These are phyloP conservation scores for Myripristis murdjan DNA, from an alignment of 2,797 vertebrate species.

Conservation along the genomic window DNA sequence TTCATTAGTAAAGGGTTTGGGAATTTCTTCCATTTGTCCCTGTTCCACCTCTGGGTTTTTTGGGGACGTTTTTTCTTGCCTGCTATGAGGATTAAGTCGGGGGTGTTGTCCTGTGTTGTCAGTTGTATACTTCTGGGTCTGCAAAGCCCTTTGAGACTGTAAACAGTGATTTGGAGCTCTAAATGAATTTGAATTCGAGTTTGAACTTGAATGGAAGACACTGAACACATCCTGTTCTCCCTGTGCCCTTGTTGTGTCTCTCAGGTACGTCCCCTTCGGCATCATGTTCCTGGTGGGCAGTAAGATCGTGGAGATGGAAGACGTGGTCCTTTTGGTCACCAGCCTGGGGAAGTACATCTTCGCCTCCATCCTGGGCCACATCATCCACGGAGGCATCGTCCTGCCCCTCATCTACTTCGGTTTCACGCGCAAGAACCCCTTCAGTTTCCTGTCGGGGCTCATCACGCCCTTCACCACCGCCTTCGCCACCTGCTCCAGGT, in stretches of 20 bases:
- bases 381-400: constrained; percentile 95
- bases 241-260: constrained; percentile 5
- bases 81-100: too few species aligned
- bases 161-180: too few species aligned
- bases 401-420: constrained; percentile 96
- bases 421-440: constrained; percentile 94
- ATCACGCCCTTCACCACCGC: constrained; percentile 96
- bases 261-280: constrained; percentile 97
- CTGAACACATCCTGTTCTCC: too few species aligned
- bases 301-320: constrained; percentile 99
- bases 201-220: too few species aligned
- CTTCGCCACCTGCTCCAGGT: constrained; percentile 95
- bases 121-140: too few species aligned
- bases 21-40: too few species aligned
- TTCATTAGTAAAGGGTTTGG: too few species aligned
- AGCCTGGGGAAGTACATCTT: constrained; percentile 98
- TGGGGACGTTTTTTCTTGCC: too few species aligned
- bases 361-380: constrained; percentile 94
- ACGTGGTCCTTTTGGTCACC: constrained; percentile 92
- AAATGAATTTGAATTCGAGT: too few species aligned
- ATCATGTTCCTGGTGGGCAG: constrained; percentile 98
- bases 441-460: constrained; percentile 94
- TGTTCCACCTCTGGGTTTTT: too few species aligned
- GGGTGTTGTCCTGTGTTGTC: too few species aligned
- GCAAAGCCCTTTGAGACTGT: too few species aligned